Evolutionary conservation across 1,140 invertebrate species (phyloP).

Genomic region (Leptonema lineaticorne): DNA sequence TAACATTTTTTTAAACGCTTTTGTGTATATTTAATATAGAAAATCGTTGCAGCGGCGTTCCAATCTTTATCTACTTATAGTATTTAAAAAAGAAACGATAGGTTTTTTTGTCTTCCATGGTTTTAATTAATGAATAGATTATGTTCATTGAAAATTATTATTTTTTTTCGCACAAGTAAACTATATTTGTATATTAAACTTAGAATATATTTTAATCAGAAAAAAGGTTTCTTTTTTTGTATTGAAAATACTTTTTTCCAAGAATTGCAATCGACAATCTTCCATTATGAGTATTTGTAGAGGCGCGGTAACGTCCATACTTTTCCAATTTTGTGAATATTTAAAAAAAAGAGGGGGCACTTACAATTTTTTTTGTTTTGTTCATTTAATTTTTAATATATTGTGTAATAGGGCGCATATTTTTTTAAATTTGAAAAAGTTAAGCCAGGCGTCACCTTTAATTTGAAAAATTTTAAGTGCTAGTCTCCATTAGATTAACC

Average conservation of each 20-base stretch:
- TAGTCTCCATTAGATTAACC: no score
- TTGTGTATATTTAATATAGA: no score
- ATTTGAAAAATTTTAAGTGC: background rate
- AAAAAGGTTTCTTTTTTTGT: background rate
- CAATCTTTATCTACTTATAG: conserved; percentile 9
- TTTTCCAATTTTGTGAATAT: background rate
- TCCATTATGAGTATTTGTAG: background rate
- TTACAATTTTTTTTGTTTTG: background rate
- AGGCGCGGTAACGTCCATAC: background rate
- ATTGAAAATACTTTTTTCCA: background rate
- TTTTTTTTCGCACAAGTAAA: no score
- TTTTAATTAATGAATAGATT: background rate
- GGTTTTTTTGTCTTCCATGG: background rate
- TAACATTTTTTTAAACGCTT: no score
- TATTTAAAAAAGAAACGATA: background rate
- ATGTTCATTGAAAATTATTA: background rate
- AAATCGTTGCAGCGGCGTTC: no score
- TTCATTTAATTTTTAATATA: no score
- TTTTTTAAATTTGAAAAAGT: background rate
- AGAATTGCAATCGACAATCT: conserved; percentile 13
- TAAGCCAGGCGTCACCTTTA: background rate
- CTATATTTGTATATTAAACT: background rate
- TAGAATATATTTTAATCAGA: background rate
- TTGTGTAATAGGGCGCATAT: background rate
- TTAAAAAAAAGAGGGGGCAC: background rate